These are phyloP conservation scores for Camponotus fellah DNA, from an alignment of 2,888 invertebrate species.

Conservation along the genomic window DNA sequence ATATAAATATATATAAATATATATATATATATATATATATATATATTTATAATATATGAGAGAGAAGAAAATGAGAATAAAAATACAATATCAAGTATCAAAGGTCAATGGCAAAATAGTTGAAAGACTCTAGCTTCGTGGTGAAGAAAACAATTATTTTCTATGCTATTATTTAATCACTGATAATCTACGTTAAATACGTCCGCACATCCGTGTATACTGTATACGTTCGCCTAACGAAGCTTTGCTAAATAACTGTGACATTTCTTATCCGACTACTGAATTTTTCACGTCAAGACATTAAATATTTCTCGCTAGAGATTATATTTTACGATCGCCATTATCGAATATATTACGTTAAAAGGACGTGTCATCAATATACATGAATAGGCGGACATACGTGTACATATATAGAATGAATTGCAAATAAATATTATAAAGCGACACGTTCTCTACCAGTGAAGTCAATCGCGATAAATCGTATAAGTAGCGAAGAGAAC, in stretches of 20 bases:
- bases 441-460: constrained; percentile 47
- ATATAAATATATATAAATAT: constrained; percentile 11
- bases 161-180: constrained; percentile 57
- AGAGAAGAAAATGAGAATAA: constrained; percentile 49
- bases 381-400: constrained; percentile 32
- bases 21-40: too few relatives aligned
- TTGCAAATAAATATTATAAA: constrained; percentile 53
- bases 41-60: background rate
- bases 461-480: constrained; percentile 55
- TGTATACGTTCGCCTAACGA: background rate
- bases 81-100: constrained; percentile 53
- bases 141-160: constrained; percentile 53
- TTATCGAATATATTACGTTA: background rate
- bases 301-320: constrained; percentile 7
- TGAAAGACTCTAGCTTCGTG: constrained; percentile 52
- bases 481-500: constrained; percentile 49
- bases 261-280: background rate
- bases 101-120: constrained; percentile 52
- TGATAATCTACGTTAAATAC: constrained; percentile 50
- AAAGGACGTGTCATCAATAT: background rate
- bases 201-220: constrained; percentile 23
- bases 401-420: constrained; percentile 55
- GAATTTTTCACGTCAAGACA: background rate
- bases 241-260: background rate
- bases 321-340: constrained; percentile 16